These are phyloP conservation scores for Ectemnius continuus DNA, from an alignment of 2,888 invertebrate genomes.

Conservation along the genomic window DNA sequence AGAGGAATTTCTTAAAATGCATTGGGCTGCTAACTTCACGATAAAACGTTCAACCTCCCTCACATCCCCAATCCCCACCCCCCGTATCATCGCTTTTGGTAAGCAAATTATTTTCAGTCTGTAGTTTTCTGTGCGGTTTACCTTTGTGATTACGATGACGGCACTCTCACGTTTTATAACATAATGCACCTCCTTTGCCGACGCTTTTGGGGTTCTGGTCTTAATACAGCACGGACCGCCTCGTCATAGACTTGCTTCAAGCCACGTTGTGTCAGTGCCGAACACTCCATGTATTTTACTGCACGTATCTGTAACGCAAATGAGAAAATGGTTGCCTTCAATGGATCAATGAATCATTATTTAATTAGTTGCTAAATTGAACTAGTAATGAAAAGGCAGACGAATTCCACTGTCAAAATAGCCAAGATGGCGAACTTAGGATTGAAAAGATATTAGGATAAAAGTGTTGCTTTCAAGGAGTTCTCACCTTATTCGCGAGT, in stretches of 20 bases:
- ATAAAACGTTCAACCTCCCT: constrained; percentile 47
- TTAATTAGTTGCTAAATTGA: not conserved
- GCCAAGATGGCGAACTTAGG: too few relatives aligned
- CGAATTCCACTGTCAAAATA: too few relatives aligned
- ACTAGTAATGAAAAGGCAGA: not conserved
- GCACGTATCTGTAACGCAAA: constrained; percentile 86
- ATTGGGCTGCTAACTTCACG: constrained; percentile 46
- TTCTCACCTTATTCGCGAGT: constrained; percentile 90
- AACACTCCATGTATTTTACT: constrained; percentile 99
- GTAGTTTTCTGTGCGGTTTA: constrained; percentile 56
- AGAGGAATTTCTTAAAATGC: constrained; percentile 54
- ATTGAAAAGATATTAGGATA: too few relatives aligned
- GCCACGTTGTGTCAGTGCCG: constrained; percentile 98
- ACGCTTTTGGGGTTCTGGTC: constrained; percentile 97
- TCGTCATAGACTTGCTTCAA: constrained; percentile 99
- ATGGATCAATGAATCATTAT: not conserved
- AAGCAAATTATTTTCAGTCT: constrained; percentile 55
- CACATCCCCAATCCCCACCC: not conserved
- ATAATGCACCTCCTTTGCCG: constrained; percentile 94
- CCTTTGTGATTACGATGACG: constrained; percentile 48
- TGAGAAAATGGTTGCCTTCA: not conserved
- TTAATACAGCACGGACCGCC: constrained; percentile 97
- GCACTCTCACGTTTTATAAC: constrained; percentile 80
- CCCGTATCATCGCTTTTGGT: constrained; percentile 26
- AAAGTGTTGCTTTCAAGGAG: too few relatives aligned